phyloP scores from a whole-genome alignment of 2,888 invertebrate species.

The Balanococcus diminutus region DNA sequence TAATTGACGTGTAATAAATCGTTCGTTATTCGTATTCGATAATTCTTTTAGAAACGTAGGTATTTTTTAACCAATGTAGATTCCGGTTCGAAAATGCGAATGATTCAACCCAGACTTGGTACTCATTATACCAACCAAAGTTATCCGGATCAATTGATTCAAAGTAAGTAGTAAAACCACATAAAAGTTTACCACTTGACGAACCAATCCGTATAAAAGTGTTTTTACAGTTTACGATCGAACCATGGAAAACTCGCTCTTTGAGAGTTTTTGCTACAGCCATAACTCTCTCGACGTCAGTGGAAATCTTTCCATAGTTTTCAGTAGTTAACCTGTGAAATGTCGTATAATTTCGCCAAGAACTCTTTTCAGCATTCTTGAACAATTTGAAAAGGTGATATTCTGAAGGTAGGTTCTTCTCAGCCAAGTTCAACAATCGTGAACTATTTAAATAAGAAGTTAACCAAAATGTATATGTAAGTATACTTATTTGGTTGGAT shows the following conservation, averaged over 20 bases:
- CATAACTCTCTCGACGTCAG: neutral
- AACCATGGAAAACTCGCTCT: neutral
- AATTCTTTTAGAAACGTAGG: neutral
- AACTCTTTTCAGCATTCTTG: neutral
- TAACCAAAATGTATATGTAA: neutral
- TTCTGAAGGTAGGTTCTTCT: neutral
- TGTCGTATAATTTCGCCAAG: neutral
- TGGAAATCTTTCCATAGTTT: neutral
- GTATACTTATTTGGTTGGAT: neutral
- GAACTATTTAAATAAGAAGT: slow-evolving; percentile 9
- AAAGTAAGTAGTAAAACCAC: neutral
- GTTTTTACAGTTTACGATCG: neutral
- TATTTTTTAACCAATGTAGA: neutral
- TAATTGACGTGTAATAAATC: slow-evolving; percentile 8
- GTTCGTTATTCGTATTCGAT: neutral
- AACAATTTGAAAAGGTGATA: neutral
- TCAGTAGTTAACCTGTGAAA: neutral
- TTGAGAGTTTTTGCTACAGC: neutral
- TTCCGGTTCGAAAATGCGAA: neutral
- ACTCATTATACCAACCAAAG: neutral
- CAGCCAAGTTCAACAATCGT: neutral
- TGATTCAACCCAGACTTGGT: neutral
- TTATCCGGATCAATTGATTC: neutral
- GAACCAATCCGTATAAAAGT: neutral
- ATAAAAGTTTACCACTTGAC: neutral